Conservation (phyloP, 2,113 vertebrate species). For the Hippocampus guttulatus region DNA sequence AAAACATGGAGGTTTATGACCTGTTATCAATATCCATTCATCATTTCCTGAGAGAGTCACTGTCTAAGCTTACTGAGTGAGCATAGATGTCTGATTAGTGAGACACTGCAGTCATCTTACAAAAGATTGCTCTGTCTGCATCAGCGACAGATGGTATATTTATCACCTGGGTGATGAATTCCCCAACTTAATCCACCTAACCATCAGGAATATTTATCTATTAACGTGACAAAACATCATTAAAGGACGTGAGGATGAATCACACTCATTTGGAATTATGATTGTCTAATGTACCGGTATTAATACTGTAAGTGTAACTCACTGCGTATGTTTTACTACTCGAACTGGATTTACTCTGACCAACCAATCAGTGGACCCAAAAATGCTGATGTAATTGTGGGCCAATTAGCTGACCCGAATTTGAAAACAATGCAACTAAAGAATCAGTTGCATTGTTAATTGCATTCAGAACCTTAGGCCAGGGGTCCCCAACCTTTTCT, state of each 20-base stretch:
- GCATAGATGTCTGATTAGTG: background rate
- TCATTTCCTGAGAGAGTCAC: background rate
- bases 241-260: no score
- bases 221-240: background rate
- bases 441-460: background rate
- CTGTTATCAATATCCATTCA: background rate
- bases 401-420: background rate
- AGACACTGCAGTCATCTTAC: background rate
- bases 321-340: no score
- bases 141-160: background rate
- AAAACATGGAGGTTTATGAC: background rate
- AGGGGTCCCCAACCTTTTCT: no score
- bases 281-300: no score
- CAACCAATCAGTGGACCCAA: background rate
- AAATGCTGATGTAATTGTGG: background rate
- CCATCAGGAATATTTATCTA: background rate
- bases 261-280: no score
- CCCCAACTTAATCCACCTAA: background rate
- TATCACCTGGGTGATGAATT: background rate
- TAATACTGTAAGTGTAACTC: background rate
- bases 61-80: background rate
- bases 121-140: background rate
- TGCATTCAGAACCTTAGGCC: no score
- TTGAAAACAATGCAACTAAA: background rate
- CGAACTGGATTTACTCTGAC: background rate